Evolutionary conservation across 1,140 invertebrate species (phyloP).

Genomic region (Conopomorpha cramerella): DNA sequence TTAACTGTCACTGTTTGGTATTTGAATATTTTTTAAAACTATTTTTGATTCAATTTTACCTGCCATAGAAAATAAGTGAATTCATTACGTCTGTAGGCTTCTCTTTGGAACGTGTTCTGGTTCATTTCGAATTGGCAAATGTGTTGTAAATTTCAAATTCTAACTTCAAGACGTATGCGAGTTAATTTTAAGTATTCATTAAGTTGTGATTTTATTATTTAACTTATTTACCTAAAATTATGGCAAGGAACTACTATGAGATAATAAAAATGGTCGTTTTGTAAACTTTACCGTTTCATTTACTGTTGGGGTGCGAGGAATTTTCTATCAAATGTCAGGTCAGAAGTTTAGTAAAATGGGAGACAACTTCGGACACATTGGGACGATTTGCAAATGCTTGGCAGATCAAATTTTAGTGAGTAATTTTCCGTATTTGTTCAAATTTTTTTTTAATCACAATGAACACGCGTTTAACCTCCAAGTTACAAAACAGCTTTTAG

Average conservation of each 20-base stretch:
- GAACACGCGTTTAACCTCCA: too few relatives aligned
- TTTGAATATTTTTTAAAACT: constrained; percentile 32
- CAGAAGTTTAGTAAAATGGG: too few relatives aligned
- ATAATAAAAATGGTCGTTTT: too few relatives aligned
- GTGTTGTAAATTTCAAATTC: constrained; percentile 32
- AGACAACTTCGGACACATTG: too few relatives aligned
- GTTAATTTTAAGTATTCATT: constrained; percentile 55
- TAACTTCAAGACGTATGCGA: constrained; percentile 15
- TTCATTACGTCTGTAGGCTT: constrained; percentile 23
- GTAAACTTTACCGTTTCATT: too few relatives aligned
- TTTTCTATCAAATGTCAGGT: too few relatives aligned
- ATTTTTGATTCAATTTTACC: constrained; percentile 49
- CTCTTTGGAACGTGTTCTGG: constrained; percentile 6
- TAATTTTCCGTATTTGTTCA: too few relatives aligned
- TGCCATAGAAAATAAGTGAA: constrained; percentile 50
- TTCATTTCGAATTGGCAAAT: constrained; percentile 10
- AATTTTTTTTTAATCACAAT: too few relatives aligned
- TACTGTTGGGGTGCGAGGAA: too few relatives aligned
- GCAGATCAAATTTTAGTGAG: too few relatives aligned
- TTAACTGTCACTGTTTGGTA: constrained; percentile 25
- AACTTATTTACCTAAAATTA: constrained; percentile 57
- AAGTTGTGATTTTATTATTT: constrained; percentile 56
- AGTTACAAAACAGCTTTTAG: too few relatives aligned
- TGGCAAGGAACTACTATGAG: constrained; percentile 46
- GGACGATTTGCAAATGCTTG: too few relatives aligned